phyloP scores from a whole-genome alignment of 2,888 invertebrate genomes.

The Frankliniella intonsa region DNA sequence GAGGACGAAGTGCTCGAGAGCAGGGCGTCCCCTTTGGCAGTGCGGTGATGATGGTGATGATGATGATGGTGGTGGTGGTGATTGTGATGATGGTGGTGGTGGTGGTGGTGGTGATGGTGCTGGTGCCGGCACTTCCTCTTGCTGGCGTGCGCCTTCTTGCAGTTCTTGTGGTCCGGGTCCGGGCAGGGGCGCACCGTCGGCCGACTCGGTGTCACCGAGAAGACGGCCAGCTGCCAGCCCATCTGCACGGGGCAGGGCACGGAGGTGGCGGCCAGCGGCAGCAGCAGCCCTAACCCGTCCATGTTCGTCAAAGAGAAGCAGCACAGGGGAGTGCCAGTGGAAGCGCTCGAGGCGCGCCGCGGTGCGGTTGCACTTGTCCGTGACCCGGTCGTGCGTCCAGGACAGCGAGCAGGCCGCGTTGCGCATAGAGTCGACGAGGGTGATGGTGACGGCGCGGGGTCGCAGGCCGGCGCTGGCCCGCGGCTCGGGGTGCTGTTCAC shows the following conservation, averaged over 20 bases:
- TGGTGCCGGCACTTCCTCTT: background rate
- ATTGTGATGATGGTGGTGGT: background rate
- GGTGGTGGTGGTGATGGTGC: background rate
- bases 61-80: background rate
- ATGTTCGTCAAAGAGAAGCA: background rate
- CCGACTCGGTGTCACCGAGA: background rate
- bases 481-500: background rate
- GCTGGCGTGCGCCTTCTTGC: background rate
- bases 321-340: background rate
- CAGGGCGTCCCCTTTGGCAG: background rate
- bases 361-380: background rate
- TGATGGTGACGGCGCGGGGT: background rate
- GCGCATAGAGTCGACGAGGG: background rate
- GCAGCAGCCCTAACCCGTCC: background rate
- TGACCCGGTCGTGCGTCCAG: background rate
- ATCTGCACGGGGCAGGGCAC: conserved; percentile 12
- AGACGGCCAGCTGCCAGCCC: conserved; percentile 17
- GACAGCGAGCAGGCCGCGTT: background rate
- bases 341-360: conserved; percentile 5
- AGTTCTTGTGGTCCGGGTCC: background rate
- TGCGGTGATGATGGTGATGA: background rate
- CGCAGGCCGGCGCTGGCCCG: background rate
- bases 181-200: background rate
- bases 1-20: background rate
- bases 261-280: background rate